Conservation (phyloP, 1,140 invertebrate genomes). For the Zaprionus camerounensis region DNA sequence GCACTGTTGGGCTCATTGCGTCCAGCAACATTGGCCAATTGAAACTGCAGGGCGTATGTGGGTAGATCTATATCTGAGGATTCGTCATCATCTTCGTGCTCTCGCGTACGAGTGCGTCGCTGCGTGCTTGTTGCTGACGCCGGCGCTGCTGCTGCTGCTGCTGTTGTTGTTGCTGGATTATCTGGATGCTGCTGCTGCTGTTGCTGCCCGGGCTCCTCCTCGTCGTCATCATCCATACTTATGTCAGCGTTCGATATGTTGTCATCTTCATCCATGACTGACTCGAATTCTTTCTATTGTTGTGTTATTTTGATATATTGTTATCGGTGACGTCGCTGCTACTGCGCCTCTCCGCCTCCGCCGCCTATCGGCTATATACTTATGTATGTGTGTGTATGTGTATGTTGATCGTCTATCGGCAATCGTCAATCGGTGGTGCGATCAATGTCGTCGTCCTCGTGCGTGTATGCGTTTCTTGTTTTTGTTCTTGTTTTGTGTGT, state of each 20-base stretch:
- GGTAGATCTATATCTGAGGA: constrained; percentile 59
- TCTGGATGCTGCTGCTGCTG: constrained; percentile 12
- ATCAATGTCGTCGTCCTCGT: constrained; percentile 8
- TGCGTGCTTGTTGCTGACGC: background rate
- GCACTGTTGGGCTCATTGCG: constrained; percentile 7
- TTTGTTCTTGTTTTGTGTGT: constrained; percentile 6
- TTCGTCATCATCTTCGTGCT: constrained; percentile 31
- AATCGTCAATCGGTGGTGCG: constrained; percentile 15
- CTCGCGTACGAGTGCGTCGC: constrained; percentile 8
- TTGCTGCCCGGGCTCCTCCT: constrained; percentile 20
- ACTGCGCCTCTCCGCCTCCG: constrained; percentile 5
- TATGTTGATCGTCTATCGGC: constrained; percentile 13
- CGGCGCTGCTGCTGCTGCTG: background rate
- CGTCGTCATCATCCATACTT: constrained; percentile 72
- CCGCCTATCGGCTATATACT: background rate
- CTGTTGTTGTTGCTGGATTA: background rate
- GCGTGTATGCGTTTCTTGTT: constrained; percentile 2
- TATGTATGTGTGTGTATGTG: background rate
- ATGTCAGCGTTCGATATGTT: constrained; percentile 78
- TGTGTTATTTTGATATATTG: constrained; percentile 39
- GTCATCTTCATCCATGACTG: constrained; percentile 79
- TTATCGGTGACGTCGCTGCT: constrained; percentile 69
- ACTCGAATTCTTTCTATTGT: background rate
- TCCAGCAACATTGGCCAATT: constrained; percentile 42
- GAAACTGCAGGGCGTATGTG: constrained; percentile 53